Base-by-base conservation (phyloP, 2,888 invertebrate genomes). In the Leucophenga maculata region DNA sequence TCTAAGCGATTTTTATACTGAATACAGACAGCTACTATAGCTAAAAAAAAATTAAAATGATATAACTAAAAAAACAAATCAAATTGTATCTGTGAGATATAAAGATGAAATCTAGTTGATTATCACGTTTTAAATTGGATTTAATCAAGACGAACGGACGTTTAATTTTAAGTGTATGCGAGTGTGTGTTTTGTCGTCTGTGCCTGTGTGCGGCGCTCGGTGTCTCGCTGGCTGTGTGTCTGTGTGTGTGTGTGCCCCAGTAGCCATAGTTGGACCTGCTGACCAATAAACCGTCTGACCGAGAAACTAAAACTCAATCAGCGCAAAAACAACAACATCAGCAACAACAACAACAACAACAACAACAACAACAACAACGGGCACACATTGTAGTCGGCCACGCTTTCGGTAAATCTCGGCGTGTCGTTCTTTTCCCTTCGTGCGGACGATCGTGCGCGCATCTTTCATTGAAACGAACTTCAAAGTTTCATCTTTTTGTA, bases 111-210 rank as follows among this genome's bases (percentile, higher is more conserved):
- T 75, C 70, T 70, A 80, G 75, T 75, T 72, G 76, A 73, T 75
- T 78, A 85, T 84, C 86, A 87, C 86, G 86, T 83, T 83, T 85
- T 87, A 86, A 88, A 88, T 88, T 88, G 86, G 83, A 86, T 87
- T 88, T 87, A 87, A 88, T 87, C 78, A 86, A 86, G 86, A 85
- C 84, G 83, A 86, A 84, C 82, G 78, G 82, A 81, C 80, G 79
- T 83, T 84, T 86, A 85, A 84, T 86, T 87, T 86, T 80, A 82
- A 84, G 84, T 85, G 82, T 76, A 74, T 68, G 65, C 32, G 64
- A 50, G 50, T 62, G 69, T 52, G 59, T 64, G 67, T n/a, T n/a
- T n/a, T n/a, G n/a, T n/a, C n/a, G n/a, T n/a, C n/a, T n/a, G 52
- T 65, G 64, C 54, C 54, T 59, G 44, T 68, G 13, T 72, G 67